Conservation (phyloP, 2,888 invertebrate genomes). For the Orthosia incerta region DNA sequence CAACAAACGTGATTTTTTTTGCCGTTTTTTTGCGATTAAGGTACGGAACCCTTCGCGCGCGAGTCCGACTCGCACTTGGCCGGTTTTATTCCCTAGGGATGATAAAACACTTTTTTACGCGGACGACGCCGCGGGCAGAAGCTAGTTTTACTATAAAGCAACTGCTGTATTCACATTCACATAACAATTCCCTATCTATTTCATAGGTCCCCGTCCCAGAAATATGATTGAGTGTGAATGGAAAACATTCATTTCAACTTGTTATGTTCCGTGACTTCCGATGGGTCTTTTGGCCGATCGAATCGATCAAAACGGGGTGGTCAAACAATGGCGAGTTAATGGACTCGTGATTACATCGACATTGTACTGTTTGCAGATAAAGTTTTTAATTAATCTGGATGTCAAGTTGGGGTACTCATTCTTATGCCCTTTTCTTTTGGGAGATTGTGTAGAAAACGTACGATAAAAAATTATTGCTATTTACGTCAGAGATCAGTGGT, state of each 20-base stretch:
- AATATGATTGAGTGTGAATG: conserved; percentile 4
- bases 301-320: conserved; percentile 32
- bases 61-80: no score
- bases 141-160: not conserved
- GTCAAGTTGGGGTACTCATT: not conserved
- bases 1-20: no score
- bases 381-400: conserved; percentile 9
- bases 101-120: no score
- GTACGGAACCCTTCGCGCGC: no score
- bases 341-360: conserved; percentile 13
- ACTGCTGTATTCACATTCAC: not conserved
- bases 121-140: no score
- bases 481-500: no score
- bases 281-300: conserved; percentile 25
- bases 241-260: conserved; percentile 2
- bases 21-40: no score
- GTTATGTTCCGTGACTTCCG: conserved; percentile 8
- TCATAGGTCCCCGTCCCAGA: not conserved
- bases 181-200: not conserved
- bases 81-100: no score
- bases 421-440: conserved; percentile 8
- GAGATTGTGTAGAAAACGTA: not conserved
- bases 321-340: conserved; percentile 39
- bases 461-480: not conserved
- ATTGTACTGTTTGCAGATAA: not conserved